Base-by-base conservation (phyloP, 2,797 vertebrate genomes). In the Pantherophis alleghaniensis region DNA sequence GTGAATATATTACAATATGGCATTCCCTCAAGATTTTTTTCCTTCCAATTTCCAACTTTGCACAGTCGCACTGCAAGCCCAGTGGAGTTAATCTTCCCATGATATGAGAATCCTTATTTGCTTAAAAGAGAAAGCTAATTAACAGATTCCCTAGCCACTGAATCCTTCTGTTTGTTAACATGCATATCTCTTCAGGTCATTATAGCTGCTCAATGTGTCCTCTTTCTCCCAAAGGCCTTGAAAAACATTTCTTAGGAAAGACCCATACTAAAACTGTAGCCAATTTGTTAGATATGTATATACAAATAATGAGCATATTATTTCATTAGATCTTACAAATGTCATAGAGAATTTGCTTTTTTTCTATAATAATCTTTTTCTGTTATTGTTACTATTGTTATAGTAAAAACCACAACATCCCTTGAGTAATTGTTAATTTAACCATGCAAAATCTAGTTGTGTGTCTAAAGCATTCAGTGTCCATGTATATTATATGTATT, bases 161-260 rank as follows among this genome's bases (percentile, higher is more conserved):
- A 95, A 95, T 93, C 51, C 47, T 94, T 14, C 86, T 92, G 11
- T 91, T 92, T 89, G 69, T 87, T 66, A 95, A 83, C 74, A 59
- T 37, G 56, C 32, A 56, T 12, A 28, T 37, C 92, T 87, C 92
- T 86, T 93, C 91, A 87, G 94, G 91, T 88, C 92, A 93, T 56
- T 93, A 88, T 28, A 56, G 93, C 92, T 92, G 74, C 26, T 66
- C 56, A 61, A 57, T 60, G 5, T 28, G 18, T 14, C 55, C n/a
- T 83, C 89, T 42, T 88, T 55, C 63, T 88, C 93, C 89, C 87
- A 90, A 0, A 0, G 94, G 86, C 69, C 91, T 14, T 11, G 42
- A 12, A 47, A 56, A 47, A 6, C 55, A 3, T 18, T 83, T 87
- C n/a, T 74, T 55, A 16, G 47, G 66, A 51, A 56, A 86, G 32